Percentiles rank a stretch among this genome's conserved stretches.
Conservation (phyloP, 2,888 invertebrate genomes). For the Pheosia tremula region DNA sequence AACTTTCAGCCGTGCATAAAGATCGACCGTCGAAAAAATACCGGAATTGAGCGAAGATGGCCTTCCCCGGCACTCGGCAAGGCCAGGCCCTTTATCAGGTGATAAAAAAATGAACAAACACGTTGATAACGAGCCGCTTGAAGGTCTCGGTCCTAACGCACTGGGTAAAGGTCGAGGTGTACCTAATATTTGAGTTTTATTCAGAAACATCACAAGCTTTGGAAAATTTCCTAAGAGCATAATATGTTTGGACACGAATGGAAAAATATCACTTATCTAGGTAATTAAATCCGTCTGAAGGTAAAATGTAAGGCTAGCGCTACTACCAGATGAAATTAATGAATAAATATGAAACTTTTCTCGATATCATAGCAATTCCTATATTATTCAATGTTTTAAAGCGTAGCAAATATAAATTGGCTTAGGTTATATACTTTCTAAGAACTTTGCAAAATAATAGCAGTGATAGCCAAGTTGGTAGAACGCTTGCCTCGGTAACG, state of each 20-base stretch:
- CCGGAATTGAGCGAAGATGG: conserved; percentile 60
- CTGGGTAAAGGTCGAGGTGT: conserved; percentile 75
- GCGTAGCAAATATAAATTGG: no score
- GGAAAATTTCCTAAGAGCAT: conserved; percentile 40
- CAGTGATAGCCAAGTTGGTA: no score
- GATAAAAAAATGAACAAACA: conserved; percentile 66
- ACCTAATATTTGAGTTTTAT: conserved; percentile 42
- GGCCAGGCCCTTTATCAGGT: conserved; percentile 74
- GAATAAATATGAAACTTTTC: no score
- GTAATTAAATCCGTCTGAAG: conserved; percentile 3
- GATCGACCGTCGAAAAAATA: conserved; percentile 54
- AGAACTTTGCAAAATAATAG: no score
- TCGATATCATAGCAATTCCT: no score
- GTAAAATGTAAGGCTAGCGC: neutral
- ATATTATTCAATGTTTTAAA: no score
- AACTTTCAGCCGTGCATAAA: conserved; percentile 66
- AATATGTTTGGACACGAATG: conserved; percentile 7
- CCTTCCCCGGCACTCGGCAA: conserved; percentile 62
- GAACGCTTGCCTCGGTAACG: no score
- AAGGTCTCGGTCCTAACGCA: conserved; percentile 67
- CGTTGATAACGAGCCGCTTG: conserved; percentile 63
- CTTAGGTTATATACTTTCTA: no score
- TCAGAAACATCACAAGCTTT: conserved; percentile 26
- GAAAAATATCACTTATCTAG: conserved; percentile 4
- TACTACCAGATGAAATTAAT: neutral